phyloP scores from a whole-genome alignment of 2,113 vertebrate genomes.

The Xyrauchen texanus region DNA sequence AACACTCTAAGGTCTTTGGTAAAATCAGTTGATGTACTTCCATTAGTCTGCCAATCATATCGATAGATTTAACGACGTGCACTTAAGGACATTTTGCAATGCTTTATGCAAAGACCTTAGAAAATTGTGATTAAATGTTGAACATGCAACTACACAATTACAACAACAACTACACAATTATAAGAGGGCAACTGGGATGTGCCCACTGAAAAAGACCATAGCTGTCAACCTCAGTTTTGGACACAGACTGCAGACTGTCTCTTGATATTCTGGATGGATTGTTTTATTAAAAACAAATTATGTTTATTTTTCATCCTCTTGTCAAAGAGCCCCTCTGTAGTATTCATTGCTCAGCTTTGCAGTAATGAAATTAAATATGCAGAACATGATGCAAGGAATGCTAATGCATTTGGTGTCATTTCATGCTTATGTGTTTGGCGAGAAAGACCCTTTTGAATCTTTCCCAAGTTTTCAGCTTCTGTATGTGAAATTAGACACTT shows the following conservation, averaged over 20 bases:
- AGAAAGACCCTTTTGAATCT: too few species aligned
- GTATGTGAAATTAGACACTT: too few species aligned
- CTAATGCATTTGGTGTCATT: constrained; percentile 11
- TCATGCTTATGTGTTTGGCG: too few species aligned
- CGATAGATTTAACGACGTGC: not conserved
- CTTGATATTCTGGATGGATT: not conserved
- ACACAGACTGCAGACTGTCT: not conserved
- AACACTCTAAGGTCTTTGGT: constrained; percentile 2
- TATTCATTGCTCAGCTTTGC: not conserved
- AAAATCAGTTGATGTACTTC: not conserved
- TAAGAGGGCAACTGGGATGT: not conserved
- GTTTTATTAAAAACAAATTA: not conserved
- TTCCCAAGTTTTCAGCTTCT: too few species aligned
- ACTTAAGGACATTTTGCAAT: not conserved
- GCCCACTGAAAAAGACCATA: not conserved
- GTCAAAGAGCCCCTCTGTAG: not conserved
- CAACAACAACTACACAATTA: not conserved
- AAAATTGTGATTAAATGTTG: not conserved
- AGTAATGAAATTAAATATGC: not conserved
- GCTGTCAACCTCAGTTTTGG: not conserved
- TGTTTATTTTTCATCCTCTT: not conserved
- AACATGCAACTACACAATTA: not conserved
- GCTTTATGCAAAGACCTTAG: not conserved
- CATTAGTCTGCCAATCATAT: constrained; percentile 4
- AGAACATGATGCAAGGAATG: not conserved